Conservation (phyloP, 2,888 invertebrate genomes). For the Galeruca laticollis region DNA sequence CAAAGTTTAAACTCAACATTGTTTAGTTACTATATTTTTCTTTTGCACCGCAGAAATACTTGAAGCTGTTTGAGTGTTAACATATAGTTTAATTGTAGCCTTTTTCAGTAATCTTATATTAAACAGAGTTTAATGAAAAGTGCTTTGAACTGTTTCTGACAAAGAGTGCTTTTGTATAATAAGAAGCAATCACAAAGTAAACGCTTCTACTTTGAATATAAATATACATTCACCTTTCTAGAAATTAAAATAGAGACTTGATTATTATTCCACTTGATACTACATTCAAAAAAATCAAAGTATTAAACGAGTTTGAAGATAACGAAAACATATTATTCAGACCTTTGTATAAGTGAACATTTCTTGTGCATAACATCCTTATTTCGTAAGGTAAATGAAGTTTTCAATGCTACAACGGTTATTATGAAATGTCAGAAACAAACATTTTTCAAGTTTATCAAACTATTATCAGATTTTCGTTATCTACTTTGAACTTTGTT, state of each 20-base stretch:
- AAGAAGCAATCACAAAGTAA: too few species aligned
- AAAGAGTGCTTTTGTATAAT: too few species aligned
- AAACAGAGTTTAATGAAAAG: too few species aligned
- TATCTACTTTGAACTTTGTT: slow-evolving; percentile 35
- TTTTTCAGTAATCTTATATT: too few species aligned
- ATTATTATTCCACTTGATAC: not conserved
- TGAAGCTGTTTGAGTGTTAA: too few species aligned
- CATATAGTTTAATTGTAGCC: too few species aligned
- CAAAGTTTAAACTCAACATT: too few species aligned
- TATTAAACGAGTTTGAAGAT: not conserved
- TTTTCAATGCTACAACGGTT: not conserved
- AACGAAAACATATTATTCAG: slow-evolving; percentile 1
- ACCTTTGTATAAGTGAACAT: not conserved
- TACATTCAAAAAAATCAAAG: not conserved
- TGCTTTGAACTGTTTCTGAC: too few species aligned
- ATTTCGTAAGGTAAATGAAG: slow-evolving; percentile 2
- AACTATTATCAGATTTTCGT: slow-evolving; percentile 28
- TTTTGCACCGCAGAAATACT: too few species aligned
- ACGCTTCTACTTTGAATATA: not conserved
- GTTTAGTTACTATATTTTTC: too few species aligned
- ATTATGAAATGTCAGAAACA: slow-evolving; percentile 27
- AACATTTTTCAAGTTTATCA: slow-evolving; percentile 17
- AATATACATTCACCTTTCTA: not conserved
- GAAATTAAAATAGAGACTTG: not conserved
- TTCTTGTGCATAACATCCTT: not conserved